These are phyloP conservation scores for Macrobrachium rosenbergii DNA, from an alignment of 1,140 invertebrate species.

Conservation along the genomic window DNA sequence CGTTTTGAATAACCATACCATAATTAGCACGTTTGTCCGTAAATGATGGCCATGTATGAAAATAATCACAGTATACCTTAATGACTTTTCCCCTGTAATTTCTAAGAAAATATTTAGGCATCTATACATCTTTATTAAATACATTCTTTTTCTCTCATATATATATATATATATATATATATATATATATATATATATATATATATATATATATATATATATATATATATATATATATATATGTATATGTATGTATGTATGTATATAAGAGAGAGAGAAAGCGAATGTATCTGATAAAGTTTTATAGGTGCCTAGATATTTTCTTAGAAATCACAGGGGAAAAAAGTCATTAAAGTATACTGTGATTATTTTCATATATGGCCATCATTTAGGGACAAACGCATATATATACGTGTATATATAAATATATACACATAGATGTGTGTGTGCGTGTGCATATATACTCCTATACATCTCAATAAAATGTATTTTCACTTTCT, in stretches of 20 bases:
- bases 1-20: too few relatives aligned
- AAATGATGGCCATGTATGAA: too few relatives aligned
- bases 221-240: neutral
- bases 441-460: neutral
- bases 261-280: too few relatives aligned
- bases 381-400: too few relatives aligned
- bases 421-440: neutral
- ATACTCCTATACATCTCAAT: neutral
- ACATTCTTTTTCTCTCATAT: neutral
- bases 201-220: neutral
- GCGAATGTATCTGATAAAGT: too few relatives aligned
- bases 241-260: neutral
- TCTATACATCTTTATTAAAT: neutral
- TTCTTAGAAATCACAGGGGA: too few relatives aligned
- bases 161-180: neutral
- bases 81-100: too few relatives aligned
- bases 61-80: too few relatives aligned
- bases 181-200: neutral
- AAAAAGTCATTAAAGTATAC: too few relatives aligned
- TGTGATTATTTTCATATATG: too few relatives aligned
- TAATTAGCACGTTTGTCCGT: too few relatives aligned
- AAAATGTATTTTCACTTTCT: neutral
- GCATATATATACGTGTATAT: slow-evolving; percentile 18
- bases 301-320: too few relatives aligned
- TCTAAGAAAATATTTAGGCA: neutral